Evolutionary conservation across 1,140 invertebrate genomes (phyloP), one percentile per base, ranked within the genome.

Genomic region (Caenorhabditis inopinata): DNA sequence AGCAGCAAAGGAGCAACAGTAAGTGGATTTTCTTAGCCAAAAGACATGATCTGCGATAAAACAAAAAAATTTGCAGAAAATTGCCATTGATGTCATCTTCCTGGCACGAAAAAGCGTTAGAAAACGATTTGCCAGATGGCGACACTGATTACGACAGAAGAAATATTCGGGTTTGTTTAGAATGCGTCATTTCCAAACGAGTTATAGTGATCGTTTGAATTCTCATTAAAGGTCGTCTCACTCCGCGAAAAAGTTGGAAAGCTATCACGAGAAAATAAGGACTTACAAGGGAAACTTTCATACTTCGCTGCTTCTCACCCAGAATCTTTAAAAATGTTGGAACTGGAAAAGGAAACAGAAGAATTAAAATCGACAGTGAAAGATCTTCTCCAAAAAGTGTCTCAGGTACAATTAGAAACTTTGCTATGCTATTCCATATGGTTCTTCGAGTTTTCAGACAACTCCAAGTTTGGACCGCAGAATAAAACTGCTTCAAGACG

Each of bases 211-310:
- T 58, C 27, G 16, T 25, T 25, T 25, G 21, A 2, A 51, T 11
- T 51, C 2, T 27, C n/a, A n/a, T n/a, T n/a, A n/a, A 27, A 62
- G 48, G 68, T 74, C 9, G 62, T 79, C 11, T 79, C 62, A 2
- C n/a, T 79, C 0, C 58, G 78, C 12, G 78, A 79, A 29, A 79
- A 74, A 74, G 73, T 79, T 32, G 73, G 62, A 14, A 58, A 58
- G 16, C 48, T 79, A 6, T 18, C 51, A n/a, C 16, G 78, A 42
- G 78, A 79, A 29, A 79, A 79, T 14, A 58, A 58, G 14, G 45
- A 32, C n/a, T 46, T 79, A 9, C 21, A 16, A 21, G 58, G 45
- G 11, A 58, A 79, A 75, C 45, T 75, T 1, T 27, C 45, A 11
- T 75, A 47, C 12, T 68, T 68, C 58, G 38, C 58, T 9, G 58